Conservation (phyloP, 2,113 vertebrate genomes). For the Tricholaema leucomelas region DNA sequence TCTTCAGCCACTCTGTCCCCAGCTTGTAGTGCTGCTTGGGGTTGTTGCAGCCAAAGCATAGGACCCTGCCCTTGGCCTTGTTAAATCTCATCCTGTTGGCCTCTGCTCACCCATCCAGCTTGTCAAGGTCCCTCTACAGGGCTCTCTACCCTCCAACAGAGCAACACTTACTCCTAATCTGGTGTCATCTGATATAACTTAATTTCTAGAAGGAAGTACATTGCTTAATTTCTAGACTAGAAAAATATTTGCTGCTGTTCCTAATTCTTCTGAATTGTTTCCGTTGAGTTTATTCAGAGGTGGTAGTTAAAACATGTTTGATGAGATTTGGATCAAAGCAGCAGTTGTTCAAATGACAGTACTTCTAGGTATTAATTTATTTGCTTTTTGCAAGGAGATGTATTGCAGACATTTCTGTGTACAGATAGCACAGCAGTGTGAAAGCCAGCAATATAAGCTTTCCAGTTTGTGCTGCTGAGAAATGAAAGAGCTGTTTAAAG, state of each 20-base stretch:
- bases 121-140: no score
- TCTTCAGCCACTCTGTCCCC: no score
- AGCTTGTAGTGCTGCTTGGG: no score
- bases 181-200: no score
- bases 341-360: background rate
- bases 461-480: background rate
- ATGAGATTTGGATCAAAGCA: background rate
- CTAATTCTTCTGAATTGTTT: background rate
- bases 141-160: no score
- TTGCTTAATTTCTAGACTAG: no score
- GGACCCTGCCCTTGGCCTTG: no score
- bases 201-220: no score
- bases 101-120: no score
- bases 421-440: background rate
- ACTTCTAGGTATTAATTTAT: background rate
- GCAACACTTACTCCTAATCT: no score
- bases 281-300: background rate
- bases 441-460: background rate
- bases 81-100: no score
- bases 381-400: background rate
- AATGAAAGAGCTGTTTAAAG: background rate
- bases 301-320: background rate
- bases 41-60: no score
- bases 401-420: background rate
- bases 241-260: background rate